A percentile compares a stretch with the other conserved stretches of the same genome.
phyloP scores from a whole-genome alignment of 2,797 vertebrate species.

The Spinus olivaceus region DNA sequence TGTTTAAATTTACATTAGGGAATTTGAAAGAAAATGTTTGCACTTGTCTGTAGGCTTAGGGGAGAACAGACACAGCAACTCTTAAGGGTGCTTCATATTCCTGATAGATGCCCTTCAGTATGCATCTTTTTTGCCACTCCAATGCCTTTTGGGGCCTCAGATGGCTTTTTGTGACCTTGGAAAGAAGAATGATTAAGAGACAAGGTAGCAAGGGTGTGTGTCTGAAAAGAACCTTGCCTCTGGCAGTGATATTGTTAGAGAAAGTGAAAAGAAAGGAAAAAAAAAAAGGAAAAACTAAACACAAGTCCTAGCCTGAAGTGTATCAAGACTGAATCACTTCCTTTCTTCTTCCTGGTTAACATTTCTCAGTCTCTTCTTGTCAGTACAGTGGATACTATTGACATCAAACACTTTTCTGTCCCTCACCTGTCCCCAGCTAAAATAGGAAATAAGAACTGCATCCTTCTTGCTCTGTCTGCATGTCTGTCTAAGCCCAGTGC shows the following conservation, averaged over 20 bases:
- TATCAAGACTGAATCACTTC: neutral
- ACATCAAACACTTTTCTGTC: neutral
- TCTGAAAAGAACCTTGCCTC: neutral
- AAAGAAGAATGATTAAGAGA: neutral
- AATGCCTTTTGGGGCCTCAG: neutral
- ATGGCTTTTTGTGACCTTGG: neutral
- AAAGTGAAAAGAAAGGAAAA: neutral
- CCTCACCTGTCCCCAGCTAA: neutral
- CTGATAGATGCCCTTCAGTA: neutral
- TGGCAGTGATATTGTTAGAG: neutral
- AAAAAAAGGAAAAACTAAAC: neutral
- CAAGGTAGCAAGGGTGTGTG: neutral
- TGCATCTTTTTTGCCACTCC: neutral
- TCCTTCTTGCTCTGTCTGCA: neutral
- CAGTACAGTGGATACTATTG: neutral
- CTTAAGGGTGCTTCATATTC: neutral
- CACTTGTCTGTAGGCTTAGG: neutral
- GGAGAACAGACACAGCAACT: neutral
- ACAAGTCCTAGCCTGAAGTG: neutral
- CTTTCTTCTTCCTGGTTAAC: neutral
- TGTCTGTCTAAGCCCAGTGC: neutral
- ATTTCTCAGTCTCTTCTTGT: neutral
- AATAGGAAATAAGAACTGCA: neutral
- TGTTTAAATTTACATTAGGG: neutral
- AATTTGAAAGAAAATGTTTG: slow-evolving; percentile 6